Percentiles rank a stretch among this genome's conserved stretches.
phyloP scores from a whole-genome alignment of 2,888 invertebrate genomes.

The Sphaerophoria rueppellii region DNA sequence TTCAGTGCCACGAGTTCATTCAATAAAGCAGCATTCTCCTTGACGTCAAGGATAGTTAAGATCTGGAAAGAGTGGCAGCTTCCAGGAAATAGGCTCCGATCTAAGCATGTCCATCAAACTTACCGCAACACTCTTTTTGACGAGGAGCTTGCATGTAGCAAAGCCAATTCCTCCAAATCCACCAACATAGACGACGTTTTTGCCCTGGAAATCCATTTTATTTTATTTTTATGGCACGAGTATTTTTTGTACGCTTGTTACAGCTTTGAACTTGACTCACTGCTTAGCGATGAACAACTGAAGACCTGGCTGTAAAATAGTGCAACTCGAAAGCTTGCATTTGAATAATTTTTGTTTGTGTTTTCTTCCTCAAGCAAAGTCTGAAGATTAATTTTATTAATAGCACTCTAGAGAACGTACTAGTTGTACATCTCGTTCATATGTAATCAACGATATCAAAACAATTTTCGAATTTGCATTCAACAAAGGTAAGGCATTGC shows the following conservation, averaged over 20 bases:
- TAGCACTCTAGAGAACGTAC: neutral
- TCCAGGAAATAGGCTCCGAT: neutral
- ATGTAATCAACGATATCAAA: constrained; percentile 56
- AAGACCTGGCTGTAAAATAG: constrained; percentile 20
- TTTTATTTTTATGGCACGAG: neutral
- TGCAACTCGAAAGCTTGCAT: constrained; percentile 46
- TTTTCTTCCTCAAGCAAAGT: neutral
- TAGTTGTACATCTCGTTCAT: constrained; percentile 16
- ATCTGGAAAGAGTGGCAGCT: constrained; percentile 43
- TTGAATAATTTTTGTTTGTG: constrained; percentile 14
- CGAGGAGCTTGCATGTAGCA: constrained; percentile 67
- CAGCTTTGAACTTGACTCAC: constrained; percentile 62
- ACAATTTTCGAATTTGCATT: constrained; percentile 25
- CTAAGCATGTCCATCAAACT: neutral
- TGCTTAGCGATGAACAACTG: constrained; percentile 55
- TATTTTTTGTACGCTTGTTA: neutral
- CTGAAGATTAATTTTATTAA: constrained; percentile 40
- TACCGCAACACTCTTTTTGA: constrained; percentile 67
- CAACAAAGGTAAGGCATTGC: constrained; percentile 35
- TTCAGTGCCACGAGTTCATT: constrained; percentile 50
- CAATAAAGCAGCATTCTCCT: constrained; percentile 45
- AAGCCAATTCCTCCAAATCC: constrained; percentile 74
- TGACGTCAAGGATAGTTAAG: constrained; percentile 68
- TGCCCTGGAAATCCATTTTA: constrained; percentile 66
- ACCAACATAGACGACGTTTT: constrained; percentile 73